phyloP scores from a whole-genome alignment of 2,797 vertebrate species.

The Poecile montanus region DNA sequence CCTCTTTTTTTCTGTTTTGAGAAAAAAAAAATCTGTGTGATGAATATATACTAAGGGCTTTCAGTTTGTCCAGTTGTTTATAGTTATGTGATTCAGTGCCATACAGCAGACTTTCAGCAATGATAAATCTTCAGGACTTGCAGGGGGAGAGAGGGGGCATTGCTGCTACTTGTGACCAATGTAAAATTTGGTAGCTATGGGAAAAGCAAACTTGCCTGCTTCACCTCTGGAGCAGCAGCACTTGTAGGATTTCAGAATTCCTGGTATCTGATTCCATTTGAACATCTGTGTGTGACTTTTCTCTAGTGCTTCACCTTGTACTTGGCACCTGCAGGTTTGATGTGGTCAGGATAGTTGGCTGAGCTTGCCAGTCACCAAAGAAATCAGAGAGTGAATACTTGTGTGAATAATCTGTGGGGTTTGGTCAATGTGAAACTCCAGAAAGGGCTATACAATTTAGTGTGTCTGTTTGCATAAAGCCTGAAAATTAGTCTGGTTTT shows the following conservation, averaged over 20 bases:
- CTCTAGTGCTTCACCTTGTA: not conserved
- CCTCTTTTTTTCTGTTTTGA: not conserved
- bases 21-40: not conserved
- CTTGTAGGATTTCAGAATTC: not conserved
- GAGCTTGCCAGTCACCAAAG: not conserved
- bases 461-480: not conserved
- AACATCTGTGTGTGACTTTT: not conserved
- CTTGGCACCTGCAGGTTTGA: not conserved
- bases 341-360: not conserved
- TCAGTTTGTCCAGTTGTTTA: not conserved
- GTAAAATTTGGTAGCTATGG: not conserved
- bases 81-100: not conserved
- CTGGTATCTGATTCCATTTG: not conserved
- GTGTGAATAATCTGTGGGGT: not conserved
- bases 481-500: not conserved
- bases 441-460: not conserved
- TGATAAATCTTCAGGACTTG: not conserved
- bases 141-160: fast-evolving
- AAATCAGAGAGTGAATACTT: not conserved
- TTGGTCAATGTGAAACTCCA: not conserved
- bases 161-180: not conserved
- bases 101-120: not conserved
- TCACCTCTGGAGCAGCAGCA: not conserved
- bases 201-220: fast-evolving
- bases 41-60: not conserved